Percentiles rank a stretch among this genome's conserved stretches.
Conservation (phyloP, 1,140 invertebrate genomes). For the Cephus cinctus region DNA sequence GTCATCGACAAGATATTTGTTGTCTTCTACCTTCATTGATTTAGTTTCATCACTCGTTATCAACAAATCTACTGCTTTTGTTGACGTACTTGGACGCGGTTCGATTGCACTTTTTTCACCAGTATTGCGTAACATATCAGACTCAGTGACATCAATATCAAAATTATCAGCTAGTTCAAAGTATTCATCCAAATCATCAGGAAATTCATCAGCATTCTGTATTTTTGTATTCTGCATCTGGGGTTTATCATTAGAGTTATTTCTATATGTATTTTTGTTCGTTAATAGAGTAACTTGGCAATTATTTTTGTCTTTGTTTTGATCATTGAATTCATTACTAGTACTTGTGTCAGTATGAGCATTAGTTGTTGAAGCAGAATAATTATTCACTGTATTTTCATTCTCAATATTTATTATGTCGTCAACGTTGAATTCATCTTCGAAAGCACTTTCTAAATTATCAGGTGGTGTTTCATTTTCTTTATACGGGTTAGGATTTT, state of each 20-base stretch:
- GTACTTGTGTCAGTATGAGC: neutral
- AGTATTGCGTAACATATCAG: neutral
- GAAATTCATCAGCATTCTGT: neutral
- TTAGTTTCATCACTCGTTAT: constrained; percentile 22
- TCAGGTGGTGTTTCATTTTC: constrained; percentile 24
- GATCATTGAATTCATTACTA: neutral
- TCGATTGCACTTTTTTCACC: constrained; percentile 18
- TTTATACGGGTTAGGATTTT: constrained; percentile 54
- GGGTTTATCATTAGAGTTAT: neutral
- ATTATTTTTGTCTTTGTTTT: neutral
- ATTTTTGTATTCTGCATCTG: neutral
- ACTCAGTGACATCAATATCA: neutral
- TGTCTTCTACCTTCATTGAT: neutral
- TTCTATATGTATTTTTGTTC: neutral
- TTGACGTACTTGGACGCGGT: no score
- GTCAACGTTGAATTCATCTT: constrained; percentile 30
- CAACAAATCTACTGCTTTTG: constrained; percentile 22
- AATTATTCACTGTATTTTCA: constrained; percentile 1
- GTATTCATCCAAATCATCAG: neutral
- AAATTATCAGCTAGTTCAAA: neutral
- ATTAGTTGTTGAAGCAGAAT: neutral
- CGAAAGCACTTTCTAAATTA: constrained; percentile 36
- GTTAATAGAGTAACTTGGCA: neutral
- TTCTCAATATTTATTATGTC: constrained; percentile 1
- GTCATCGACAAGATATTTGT: neutral